Evolutionary conservation across 2,797 vertebrate species (phyloP).

Genomic region (Sebastes minor): DNA sequence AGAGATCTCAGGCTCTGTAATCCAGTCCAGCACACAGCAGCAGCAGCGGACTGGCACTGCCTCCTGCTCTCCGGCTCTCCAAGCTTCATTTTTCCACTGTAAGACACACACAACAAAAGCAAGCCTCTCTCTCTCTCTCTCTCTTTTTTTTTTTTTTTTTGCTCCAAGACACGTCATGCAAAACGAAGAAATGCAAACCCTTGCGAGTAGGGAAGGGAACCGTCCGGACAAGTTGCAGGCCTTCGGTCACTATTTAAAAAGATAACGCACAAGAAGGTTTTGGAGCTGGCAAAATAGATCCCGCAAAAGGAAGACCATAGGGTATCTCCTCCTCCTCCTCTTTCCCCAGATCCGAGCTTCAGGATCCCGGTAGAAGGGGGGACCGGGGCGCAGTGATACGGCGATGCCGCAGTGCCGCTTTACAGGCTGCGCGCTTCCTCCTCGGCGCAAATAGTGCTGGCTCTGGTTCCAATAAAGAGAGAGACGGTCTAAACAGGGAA

Average conservation of each 20-base stretch:
- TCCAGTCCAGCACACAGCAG: slow-evolving; percentile 81
- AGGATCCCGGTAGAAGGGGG: slow-evolving; percentile 82
- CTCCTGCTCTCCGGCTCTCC: slow-evolving; percentile 77
- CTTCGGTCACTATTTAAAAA: slow-evolving; percentile 71
- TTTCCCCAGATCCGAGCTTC: slow-evolving; percentile 77
- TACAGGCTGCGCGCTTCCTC: slow-evolving; percentile 84
- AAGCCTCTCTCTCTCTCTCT: slow-evolving; percentile 56
- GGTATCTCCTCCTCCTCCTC: slow-evolving; percentile 71
- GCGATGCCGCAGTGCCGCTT: slow-evolving; percentile 88
- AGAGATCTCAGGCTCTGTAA: slow-evolving; percentile 76
- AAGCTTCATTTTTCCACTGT: slow-evolving; percentile 79
- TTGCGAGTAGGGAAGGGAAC: slow-evolving; percentile 77
- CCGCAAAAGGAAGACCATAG: slow-evolving; percentile 75
- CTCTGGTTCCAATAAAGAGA: neutral
- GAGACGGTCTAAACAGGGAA: fast-evolving
- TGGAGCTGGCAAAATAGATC: slow-evolving; percentile 81
- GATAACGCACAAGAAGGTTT: slow-evolving; percentile 72
- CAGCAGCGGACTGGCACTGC: slow-evolving; percentile 80
- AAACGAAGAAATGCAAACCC: slow-evolving; percentile 88
- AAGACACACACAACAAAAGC: slow-evolving; percentile 84
- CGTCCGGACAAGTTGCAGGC: slow-evolving; percentile 83
- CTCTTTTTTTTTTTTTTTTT: slow-evolving; percentile 24
- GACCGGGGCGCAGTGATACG: slow-evolving; percentile 85
- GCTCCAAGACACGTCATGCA: slow-evolving; percentile 86
- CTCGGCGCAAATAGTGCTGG: slow-evolving; percentile 84